Percentiles rank a stretch among this genome's conserved stretches.
These are phyloP conservation scores for Phyllotreta striolata DNA, from an alignment of 2,888 invertebrate genomes.

Conservation along the genomic window DNA sequence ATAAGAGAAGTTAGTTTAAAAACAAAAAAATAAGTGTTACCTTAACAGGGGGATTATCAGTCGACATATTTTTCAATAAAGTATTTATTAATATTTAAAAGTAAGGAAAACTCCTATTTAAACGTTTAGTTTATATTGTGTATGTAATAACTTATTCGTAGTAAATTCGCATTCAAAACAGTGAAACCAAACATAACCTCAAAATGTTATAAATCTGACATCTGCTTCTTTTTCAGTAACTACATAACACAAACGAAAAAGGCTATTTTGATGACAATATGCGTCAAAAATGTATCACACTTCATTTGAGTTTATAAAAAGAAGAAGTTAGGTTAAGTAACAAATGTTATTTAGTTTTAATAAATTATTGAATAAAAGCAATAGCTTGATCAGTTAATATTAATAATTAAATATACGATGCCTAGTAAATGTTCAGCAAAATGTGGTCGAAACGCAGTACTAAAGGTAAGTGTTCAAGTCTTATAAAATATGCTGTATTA, in stretches of 20 bases:
- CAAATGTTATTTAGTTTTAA: too few relatives aligned
- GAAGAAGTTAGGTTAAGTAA: not conserved
- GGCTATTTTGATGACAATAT: not conserved
- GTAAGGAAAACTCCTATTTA: too few relatives aligned
- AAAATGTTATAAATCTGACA: too few relatives aligned
- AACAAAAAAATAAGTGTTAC: slow-evolving; percentile 25
- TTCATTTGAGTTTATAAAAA: not conserved
- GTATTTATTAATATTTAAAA: too few relatives aligned
- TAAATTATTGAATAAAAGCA: not conserved
- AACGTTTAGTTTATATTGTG: too few relatives aligned
- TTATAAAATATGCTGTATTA: not conserved
- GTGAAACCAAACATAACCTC: too few relatives aligned
- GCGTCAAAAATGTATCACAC: not conserved
- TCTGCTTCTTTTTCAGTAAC: too few relatives aligned
- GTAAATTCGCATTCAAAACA: too few relatives aligned
- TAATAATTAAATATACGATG: slow-evolving; percentile 62
- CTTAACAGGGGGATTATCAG: slow-evolving; percentile 33
- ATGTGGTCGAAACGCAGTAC: slow-evolving; percentile 77
- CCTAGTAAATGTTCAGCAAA: slow-evolving; percentile 71
- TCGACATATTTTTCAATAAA: slow-evolving; percentile 12
- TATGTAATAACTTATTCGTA: too few relatives aligned
- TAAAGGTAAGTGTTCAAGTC: slow-evolving; percentile 68
- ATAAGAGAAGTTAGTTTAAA: slow-evolving; percentile 3
- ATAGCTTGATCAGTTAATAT: not conserved
- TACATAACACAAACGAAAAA: too few relatives aligned